Percentiles rank a stretch among this genome's conserved stretches.
Evolutionary conservation across 2,888 invertebrate genomes (phyloP).

Genomic region (Agriopis aurantiaria): DNA sequence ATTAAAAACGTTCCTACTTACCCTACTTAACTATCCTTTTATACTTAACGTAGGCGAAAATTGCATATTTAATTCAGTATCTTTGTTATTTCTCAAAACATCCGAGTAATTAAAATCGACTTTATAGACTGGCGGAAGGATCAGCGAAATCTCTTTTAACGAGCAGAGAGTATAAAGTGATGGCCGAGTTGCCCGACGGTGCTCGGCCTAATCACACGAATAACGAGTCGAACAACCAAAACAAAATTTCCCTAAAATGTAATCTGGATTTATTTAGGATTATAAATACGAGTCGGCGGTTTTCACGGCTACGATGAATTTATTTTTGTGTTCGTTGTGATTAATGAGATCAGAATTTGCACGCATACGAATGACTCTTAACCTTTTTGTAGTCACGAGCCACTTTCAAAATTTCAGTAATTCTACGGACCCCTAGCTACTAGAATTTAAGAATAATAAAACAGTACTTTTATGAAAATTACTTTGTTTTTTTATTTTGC

Average conservation of each 20-base stretch:
- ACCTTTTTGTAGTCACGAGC: background rate
- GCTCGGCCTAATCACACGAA: slow-evolving; percentile 44
- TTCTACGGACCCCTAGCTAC: background rate
- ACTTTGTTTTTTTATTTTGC: too few species aligned
- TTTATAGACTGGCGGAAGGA: slow-evolving; percentile 40
- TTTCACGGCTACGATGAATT: slow-evolving; percentile 42
- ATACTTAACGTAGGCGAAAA: background rate
- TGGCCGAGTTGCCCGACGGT: slow-evolving; percentile 32
- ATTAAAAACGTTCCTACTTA: background rate
- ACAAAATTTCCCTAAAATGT: slow-evolving; percentile 43
- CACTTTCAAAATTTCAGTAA: too few species aligned
- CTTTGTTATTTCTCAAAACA: slow-evolving; percentile 27
- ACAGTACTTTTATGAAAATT: too few species aligned
- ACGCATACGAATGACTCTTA: slow-evolving; percentile 12
- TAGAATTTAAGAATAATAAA: too few species aligned
- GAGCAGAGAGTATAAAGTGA: slow-evolving; percentile 47
- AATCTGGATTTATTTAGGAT: slow-evolving; percentile 51
- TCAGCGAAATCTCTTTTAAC: slow-evolving; percentile 44
- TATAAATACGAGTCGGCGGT: slow-evolving; percentile 43
- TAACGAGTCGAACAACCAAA: slow-evolving; percentile 43
- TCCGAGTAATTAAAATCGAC: slow-evolving; percentile 48
- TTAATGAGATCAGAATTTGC: slow-evolving; percentile 42
- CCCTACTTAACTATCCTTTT: background rate
- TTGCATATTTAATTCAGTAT: slow-evolving; percentile 1
- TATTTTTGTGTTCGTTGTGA: slow-evolving; percentile 45